Conservation (phyloP, 2,888 invertebrate genomes). For the Chymomyza amoena region DNA sequence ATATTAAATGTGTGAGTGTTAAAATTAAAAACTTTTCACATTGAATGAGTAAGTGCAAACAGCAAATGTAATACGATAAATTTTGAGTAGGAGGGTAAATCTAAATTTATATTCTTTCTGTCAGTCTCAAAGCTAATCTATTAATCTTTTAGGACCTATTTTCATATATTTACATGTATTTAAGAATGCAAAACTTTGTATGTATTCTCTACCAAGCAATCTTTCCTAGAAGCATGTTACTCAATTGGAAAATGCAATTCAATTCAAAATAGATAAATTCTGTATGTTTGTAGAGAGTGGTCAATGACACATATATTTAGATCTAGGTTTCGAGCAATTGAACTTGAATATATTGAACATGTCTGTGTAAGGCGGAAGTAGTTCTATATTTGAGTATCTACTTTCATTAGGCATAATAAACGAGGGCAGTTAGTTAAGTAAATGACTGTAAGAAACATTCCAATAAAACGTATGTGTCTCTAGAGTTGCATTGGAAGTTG, state of each 20-base stretch:
- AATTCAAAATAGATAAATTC: neutral
- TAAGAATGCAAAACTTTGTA: too few species aligned
- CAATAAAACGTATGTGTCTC: too few species aligned
- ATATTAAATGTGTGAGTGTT: slow-evolving; percentile 11
- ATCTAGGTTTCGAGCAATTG: neutral
- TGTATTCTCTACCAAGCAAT: too few species aligned
- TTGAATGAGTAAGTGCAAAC: neutral
- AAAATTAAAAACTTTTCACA: neutral
- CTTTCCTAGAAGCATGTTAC: neutral
- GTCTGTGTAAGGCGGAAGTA: neutral
- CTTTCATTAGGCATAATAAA: neutral
- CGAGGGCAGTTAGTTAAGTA: neutral
- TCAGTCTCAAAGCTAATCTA: too few species aligned
- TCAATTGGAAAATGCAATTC: neutral
- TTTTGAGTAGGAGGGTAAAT: too few species aligned
- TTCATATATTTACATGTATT: too few species aligned
- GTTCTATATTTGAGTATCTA: neutral
- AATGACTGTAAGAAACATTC: too few species aligned
- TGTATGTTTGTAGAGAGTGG: slow-evolving; percentile 43
- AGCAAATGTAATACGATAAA: too few species aligned
- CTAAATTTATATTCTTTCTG: too few species aligned
- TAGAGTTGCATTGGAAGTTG: too few species aligned
- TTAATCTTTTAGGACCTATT: too few species aligned
- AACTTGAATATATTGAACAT: neutral
- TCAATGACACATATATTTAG: slow-evolving; percentile 40